Evolutionary conservation across 2,113 vertebrate species (phyloP).

Genomic region (Oreocharis arfaki): DNA sequence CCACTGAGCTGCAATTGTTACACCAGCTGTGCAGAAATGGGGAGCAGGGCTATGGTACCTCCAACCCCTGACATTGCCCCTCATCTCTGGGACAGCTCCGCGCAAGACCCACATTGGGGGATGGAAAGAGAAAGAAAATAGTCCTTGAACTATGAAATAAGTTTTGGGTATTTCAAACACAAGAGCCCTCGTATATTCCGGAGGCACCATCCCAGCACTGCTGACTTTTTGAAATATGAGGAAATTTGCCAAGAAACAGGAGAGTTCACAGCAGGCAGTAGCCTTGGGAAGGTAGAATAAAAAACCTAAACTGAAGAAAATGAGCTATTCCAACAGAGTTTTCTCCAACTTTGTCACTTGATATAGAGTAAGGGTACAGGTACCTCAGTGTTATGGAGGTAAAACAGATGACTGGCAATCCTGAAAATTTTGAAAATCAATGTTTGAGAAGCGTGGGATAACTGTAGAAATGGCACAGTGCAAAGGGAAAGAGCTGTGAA

Average conservation of each 20-base stretch:
- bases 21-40: neutral
- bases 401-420: neutral
- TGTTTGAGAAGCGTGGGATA: neutral
- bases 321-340: neutral
- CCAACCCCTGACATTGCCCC: neutral
- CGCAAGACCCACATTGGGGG: rapidly evolving
- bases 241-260: neutral
- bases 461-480: neutral
- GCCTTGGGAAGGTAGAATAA: neutral
- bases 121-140: neutral
- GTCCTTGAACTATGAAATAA: neutral
- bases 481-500: neutral
- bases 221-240: neutral
- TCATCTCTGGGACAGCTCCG: neutral
- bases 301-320: neutral
- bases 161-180: neutral
- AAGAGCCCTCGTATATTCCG: neutral
- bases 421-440: neutral
- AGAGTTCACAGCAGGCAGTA: neutral
- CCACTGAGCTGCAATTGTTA: neutral
- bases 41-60: neutral
- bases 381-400: neutral
- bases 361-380: neutral
- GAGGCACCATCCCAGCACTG: neutral
- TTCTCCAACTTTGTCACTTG: neutral